Conservation (phyloP, 2,113 vertebrate genomes). For the Sterrhoptilus dennistouni region DNA sequence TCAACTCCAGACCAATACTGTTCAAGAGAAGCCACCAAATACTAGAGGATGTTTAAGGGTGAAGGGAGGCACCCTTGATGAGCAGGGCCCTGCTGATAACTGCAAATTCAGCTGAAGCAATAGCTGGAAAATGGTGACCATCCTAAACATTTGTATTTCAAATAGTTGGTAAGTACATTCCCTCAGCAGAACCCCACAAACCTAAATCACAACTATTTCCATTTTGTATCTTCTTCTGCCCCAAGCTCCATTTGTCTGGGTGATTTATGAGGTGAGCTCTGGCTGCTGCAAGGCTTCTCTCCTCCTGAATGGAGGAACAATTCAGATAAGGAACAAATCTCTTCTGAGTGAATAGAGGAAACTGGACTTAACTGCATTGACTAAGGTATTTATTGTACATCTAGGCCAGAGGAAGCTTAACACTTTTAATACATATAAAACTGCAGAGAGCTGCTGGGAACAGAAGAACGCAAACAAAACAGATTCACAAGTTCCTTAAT, state of each 20-base stretch:
- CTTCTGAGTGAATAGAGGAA: constrained; percentile 32
- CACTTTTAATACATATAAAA: neutral
- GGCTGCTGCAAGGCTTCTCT: neutral
- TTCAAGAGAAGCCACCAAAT: neutral
- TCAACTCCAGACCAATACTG: neutral
- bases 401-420: constrained; percentile 31
- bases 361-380: neutral
- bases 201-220: neutral
- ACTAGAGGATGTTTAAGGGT: neutral
- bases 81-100: neutral
- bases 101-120: neutral
- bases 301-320: constrained; percentile 16
- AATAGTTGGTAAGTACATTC: neutral
- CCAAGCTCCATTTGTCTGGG: constrained; percentile 2
- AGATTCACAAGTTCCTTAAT: neutral
- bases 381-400: constrained; percentile 41
- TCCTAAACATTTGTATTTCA: neutral
- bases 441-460: neutral
- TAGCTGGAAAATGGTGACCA: neutral
- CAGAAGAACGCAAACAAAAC: constrained; percentile 16
- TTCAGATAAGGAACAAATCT: constrained; percentile 52
- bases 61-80: neutral
- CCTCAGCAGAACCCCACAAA: neutral
- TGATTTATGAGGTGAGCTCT: constrained; percentile 32
- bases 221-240: neutral